A percentile compares a stretch with the other conserved stretches of the same genome.
Evolutionary conservation across 2,113 vertebrate genomes (phyloP).

Genomic region (Melanerpes formicivorus): DNA sequence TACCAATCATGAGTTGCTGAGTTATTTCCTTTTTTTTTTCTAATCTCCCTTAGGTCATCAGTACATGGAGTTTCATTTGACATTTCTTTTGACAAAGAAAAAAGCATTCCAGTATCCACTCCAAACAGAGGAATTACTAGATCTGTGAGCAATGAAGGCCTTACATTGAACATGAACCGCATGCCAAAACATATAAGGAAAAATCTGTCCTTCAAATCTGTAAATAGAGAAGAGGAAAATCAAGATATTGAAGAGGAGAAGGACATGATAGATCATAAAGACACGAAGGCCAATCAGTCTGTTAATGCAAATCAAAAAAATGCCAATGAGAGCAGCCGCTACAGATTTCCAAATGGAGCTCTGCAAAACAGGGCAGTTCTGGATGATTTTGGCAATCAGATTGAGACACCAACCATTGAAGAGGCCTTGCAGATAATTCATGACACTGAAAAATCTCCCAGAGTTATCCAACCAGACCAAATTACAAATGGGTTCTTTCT

Average conservation of each 20-base stretch:
- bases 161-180: slow-evolving; percentile 81
- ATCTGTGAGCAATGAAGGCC: slow-evolving; percentile 93
- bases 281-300: slow-evolving; percentile 27
- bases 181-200: slow-evolving; percentile 83
- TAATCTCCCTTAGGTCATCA: slow-evolving; percentile 82
- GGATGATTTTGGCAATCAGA: slow-evolving; percentile 81
- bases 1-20: not conserved
- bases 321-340: slow-evolving; percentile 53
- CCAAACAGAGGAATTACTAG: slow-evolving; percentile 84
- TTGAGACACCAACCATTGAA: slow-evolving; percentile 88
- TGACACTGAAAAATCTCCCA: slow-evolving; percentile 81
- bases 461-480: slow-evolving; percentile 76
- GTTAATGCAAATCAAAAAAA: slow-evolving; percentile 54
- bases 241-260: slow-evolving; percentile 89
- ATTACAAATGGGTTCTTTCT: slow-evolving; percentile 93
- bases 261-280: slow-evolving; percentile 64
- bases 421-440: slow-evolving; percentile 94
- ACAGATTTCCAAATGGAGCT: slow-evolving; percentile 82
- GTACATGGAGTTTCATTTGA: slow-evolving; percentile 96
- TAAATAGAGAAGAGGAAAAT: slow-evolving; percentile 85
- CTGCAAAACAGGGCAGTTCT: slow-evolving; percentile 73
- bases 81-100: slow-evolving; percentile 94
- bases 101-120: slow-evolving; percentile 64
- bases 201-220: slow-evolving; percentile 89
- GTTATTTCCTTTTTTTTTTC: not conserved